These are phyloP conservation scores for Brienomyrus brachyistius DNA, from an alignment of 2,113 vertebrate species.

Conservation along the genomic window DNA sequence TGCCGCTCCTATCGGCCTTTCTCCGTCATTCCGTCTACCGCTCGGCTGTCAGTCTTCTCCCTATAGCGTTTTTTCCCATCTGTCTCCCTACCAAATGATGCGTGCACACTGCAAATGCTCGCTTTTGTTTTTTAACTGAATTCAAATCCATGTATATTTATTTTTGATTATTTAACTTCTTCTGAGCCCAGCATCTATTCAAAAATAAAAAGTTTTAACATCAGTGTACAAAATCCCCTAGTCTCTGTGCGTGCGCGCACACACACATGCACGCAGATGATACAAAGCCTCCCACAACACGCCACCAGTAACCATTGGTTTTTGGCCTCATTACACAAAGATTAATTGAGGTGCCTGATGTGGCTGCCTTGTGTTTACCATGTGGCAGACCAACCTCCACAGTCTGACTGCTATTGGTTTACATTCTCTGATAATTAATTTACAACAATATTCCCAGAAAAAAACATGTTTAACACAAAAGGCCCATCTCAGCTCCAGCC, in stretches of 20 bases:
- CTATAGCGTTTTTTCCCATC: not conserved
- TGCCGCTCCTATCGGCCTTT: slow-evolving; percentile 65
- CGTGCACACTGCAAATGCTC: slow-evolving; percentile 60
- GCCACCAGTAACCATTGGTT: not conserved
- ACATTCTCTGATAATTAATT: not conserved
- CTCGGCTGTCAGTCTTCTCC: not conserved
- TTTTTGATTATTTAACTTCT: not conserved
- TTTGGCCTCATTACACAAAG: not conserved
- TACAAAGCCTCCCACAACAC: not conserved
- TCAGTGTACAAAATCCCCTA: not conserved
- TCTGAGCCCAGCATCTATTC: not conserved
- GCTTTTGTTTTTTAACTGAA: not conserved
- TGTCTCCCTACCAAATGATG: not conserved
- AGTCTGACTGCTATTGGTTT: not conserved
- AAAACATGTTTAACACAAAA: not conserved
- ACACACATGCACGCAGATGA: not conserved
- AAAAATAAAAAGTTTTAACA: slow-evolving; percentile 1
- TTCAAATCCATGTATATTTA: not conserved
- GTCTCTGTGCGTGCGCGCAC: not conserved
- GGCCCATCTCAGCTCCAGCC: not conserved
- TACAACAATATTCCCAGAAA: not conserved
- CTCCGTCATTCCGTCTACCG: not conserved
- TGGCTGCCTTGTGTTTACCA: not conserved
- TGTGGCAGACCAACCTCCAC: not conserved
- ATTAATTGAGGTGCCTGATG: not conserved